Percentiles rank a stretch among this genome's conserved stretches.
phyloP scores from a whole-genome alignment of 1,140 invertebrate genomes.

The Ruditapes philippinarum region DNA sequence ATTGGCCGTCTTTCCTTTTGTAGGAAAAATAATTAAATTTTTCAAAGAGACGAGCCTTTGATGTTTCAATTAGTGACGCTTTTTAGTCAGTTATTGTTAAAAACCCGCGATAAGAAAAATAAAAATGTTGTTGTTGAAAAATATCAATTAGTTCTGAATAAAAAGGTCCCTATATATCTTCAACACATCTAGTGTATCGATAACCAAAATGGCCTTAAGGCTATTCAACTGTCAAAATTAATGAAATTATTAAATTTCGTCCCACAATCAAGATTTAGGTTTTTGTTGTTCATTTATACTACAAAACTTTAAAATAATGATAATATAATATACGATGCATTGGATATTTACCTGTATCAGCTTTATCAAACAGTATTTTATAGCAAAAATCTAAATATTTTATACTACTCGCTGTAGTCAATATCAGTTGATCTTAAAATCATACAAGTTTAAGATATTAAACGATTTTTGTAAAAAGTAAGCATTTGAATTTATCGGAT shows the following conservation, averaged over 20 bases:
- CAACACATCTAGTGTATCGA: not conserved
- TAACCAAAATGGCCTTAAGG: constrained; percentile 24
- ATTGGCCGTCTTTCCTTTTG: not conserved
- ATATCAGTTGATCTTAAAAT: no score
- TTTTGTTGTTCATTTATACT: no score
- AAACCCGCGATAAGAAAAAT: not conserved
- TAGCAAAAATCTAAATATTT: no score
- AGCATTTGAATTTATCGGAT: constrained; percentile 13
- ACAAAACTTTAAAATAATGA: no score
- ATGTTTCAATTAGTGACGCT: constrained; percentile 31
- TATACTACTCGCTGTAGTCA: no score
- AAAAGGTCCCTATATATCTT: constrained; percentile 2
- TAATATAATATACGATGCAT: no score
- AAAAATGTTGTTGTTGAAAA: not conserved
- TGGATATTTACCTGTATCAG: no score
- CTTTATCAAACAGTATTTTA: no score
- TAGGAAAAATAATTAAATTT: not conserved
- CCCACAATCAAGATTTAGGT: not conserved
- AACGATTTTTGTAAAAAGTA: not conserved
- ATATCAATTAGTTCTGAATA: not conserved
- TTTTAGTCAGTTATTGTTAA: not conserved
- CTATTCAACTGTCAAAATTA: not conserved
- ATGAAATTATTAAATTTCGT: not conserved
- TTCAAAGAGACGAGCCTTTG: not conserved
- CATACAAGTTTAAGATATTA: no score